Conservation (phyloP, 1,140 invertebrate genomes). For the Rhopalosiphum padi region DNA sequence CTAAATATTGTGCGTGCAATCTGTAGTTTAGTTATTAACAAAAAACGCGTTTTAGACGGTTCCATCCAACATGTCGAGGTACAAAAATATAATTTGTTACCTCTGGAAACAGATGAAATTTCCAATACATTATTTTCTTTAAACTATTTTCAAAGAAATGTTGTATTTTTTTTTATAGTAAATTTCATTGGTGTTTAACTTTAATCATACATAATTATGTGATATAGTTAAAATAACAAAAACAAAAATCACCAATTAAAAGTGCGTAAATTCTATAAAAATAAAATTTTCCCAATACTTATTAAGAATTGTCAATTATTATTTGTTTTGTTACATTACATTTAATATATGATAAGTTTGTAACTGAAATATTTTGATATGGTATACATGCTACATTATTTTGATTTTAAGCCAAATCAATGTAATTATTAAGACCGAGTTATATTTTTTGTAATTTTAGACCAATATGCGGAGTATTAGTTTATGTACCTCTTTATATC, state of each 20-base stretch:
- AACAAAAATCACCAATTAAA: not conserved
- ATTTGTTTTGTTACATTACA: not conserved
- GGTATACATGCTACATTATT: not conserved
- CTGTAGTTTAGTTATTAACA: not conserved
- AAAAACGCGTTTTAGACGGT: not conserved
- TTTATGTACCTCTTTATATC: too few relatives aligned
- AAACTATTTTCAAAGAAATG: not conserved
- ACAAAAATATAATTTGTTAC: not conserved
- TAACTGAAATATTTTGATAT: not conserved
- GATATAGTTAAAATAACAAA: not conserved
- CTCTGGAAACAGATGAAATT: not conserved
- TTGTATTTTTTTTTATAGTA: not conserved
- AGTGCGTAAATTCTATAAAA: too few relatives aligned
- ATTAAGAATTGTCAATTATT: not conserved
- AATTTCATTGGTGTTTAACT: not conserved
- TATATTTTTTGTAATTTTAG: too few relatives aligned
- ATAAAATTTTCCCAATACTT: too few relatives aligned
- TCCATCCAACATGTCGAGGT: too few relatives aligned
- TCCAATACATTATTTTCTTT: not conserved
- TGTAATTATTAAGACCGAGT: too few relatives aligned
- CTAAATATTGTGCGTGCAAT: not conserved
- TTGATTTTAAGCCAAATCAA: not conserved
- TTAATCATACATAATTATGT: not conserved
- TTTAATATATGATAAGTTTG: not conserved
- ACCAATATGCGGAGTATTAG: too few relatives aligned